A percentile compares a stretch with the other conserved stretches of the same genome.
These are phyloP conservation scores for Leguminivora glycinivorella DNA, from an alignment of 1,140 invertebrate species.

Conservation along the genomic window DNA sequence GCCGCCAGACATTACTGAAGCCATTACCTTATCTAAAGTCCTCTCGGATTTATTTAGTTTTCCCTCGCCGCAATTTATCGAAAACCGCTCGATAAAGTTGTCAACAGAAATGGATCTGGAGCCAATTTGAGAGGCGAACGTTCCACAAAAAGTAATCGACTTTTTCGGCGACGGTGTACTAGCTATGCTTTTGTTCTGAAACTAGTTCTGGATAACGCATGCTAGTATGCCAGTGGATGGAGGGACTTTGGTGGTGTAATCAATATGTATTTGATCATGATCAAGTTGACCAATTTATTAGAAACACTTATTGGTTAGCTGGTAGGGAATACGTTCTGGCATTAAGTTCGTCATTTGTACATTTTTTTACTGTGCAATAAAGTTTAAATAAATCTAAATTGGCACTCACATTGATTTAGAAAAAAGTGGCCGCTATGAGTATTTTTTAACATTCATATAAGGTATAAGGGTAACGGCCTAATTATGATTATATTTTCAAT, in stretches of 20 bases:
- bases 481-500: no score
- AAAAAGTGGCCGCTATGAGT: no score
- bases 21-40: constrained; percentile 79
- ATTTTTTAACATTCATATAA: no score
- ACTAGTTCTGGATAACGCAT: not conserved
- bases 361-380: no score
- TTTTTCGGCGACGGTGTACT: constrained; percentile 48
- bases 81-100: constrained; percentile 77
- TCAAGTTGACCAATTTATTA: no score
- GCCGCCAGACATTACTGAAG: constrained; percentile 71
- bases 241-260: not conserved
- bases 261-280: no score
- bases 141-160: constrained; percentile 62
- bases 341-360: no score
- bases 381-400: no score
- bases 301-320: no score
- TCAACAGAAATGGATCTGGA: constrained; percentile 75
- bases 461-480: no score
- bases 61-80: constrained; percentile 77
- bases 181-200: constrained; percentile 16
- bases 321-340: no score
- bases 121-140: constrained; percentile 60
- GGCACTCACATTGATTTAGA: no score
- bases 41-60: constrained; percentile 78
- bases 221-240: not conserved